Evolutionary conservation across 1,140 invertebrate genomes (phyloP).

Genomic region (Colletes latitarsis): DNA sequence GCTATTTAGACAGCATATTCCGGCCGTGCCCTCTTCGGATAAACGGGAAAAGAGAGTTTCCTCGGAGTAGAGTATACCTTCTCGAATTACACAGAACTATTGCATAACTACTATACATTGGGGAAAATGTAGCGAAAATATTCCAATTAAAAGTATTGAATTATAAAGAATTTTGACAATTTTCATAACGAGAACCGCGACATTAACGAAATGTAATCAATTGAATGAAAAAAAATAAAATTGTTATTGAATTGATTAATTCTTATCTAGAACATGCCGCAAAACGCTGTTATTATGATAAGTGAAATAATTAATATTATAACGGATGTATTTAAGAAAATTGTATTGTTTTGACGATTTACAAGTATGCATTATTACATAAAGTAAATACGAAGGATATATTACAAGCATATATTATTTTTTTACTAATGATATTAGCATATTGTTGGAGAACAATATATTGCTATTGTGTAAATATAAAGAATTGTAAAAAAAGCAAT

Average conservation of each 20-base stretch:
- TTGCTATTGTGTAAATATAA: neutral
- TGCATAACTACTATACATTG: too few species aligned
- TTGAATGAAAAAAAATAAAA: neutral
- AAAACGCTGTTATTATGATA: neutral
- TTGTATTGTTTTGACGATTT: neutral
- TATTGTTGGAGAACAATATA: neutral
- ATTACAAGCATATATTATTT: neutral
- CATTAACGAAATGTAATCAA: neutral
- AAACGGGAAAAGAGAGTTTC: conserved; percentile 11
- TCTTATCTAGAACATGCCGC: neutral
- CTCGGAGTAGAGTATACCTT: neutral
- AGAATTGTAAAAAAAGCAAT: neutral
- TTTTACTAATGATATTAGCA: too few species aligned
- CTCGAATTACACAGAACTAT: neutral
- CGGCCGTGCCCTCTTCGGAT: neutral
- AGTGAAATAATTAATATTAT: neutral
- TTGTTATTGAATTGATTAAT: neutral
- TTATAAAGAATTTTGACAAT: too few species aligned
- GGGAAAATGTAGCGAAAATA: too few species aligned
- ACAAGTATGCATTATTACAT: neutral
- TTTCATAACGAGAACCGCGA: neutral
- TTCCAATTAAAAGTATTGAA: too few species aligned
- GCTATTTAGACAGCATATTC: conserved; percentile 18
- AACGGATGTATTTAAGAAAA: too few species aligned
- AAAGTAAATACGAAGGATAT: neutral